These are phyloP conservation scores for Tipula lateralis DNA, from an alignment of 2,888 invertebrate species.

Conservation along the genomic window DNA sequence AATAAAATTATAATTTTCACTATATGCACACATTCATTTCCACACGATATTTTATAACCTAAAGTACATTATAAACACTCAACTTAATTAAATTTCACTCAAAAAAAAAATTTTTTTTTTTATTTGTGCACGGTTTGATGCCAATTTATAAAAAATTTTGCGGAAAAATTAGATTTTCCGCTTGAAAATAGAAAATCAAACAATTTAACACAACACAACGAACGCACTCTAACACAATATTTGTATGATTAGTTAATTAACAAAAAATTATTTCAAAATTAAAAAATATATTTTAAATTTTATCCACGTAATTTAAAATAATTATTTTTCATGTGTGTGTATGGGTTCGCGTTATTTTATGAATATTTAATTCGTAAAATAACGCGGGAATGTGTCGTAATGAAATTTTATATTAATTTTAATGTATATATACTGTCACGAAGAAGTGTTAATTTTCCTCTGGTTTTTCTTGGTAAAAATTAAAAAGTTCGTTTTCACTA, in stretches of 20 bases:
- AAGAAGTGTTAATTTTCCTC: not conserved
- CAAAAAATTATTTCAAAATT: not conserved
- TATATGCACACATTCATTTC: not conserved
- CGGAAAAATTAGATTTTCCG: not conserved
- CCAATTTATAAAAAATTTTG: not conserved
- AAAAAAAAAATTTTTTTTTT: not conserved
- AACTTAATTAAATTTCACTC: not conserved
- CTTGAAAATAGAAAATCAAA: not conserved
- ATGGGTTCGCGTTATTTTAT: not conserved
- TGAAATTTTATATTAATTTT: not conserved
- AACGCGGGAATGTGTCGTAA: not conserved
- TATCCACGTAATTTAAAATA: not conserved
- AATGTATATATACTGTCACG: not conserved
- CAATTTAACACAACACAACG: not conserved
- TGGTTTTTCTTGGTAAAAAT: too few relatives aligned
- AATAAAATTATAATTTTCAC: not conserved
- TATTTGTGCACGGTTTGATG: not conserved
- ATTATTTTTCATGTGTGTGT: not conserved
- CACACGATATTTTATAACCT: not conserved
- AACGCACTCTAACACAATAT: not conserved
- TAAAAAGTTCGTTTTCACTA: not conserved
- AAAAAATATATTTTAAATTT: not conserved
- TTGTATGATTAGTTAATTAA: not conserved
- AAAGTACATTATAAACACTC: not conserved
- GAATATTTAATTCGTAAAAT: not conserved